Evolutionary conservation across 2,888 invertebrate species (phyloP), one percentile per base, ranked within the genome.

Genomic region (Pseudococcus longispinus): DNA sequence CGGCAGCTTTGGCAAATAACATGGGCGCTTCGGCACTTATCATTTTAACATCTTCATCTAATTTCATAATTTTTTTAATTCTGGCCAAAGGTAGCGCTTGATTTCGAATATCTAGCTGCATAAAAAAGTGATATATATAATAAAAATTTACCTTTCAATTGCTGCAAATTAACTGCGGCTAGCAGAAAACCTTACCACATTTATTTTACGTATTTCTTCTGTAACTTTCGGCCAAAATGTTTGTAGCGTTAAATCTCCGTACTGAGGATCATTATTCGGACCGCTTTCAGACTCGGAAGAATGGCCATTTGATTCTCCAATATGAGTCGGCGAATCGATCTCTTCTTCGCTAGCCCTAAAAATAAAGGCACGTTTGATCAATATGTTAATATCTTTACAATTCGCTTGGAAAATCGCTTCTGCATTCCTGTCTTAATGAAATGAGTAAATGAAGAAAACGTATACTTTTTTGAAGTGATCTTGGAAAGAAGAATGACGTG

Each of bases 21-120:
- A 99, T 94, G 0, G 99, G 99, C 0, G 98, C 99, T 91, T 99
- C 99, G 0, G 98, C 98, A 74, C 98, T 98, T 90, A 99, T 99
- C 99, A 99, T 99, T 93, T 99, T 98, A 0, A 99, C 98, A 91
- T 98, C 98, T 88, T 99, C 99, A 90, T 99, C 99, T 60, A 99
- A 92, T 91, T 99, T 99, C 99, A 99, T 99, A 65, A 99, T 99
- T 91, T 99, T 99, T 91, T 99, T 99, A 88, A 99, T 99, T 89
- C 99, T 93, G 0, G 99, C 99, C 89, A 99, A 91, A 0, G 99
- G 99, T 29, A 99, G 91, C 4, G 97, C 96, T 92, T 98, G 98
- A 88, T 96, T 96, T 91, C 97, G 96, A 89, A 97, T 94, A 90
- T 97, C 95, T 90, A 95, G 94, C 95, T 96, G 90, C 0, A 26